These are phyloP conservation scores for Pandemis heparana DNA, from an alignment of 2,888 invertebrate species.

Conservation along the genomic window DNA sequence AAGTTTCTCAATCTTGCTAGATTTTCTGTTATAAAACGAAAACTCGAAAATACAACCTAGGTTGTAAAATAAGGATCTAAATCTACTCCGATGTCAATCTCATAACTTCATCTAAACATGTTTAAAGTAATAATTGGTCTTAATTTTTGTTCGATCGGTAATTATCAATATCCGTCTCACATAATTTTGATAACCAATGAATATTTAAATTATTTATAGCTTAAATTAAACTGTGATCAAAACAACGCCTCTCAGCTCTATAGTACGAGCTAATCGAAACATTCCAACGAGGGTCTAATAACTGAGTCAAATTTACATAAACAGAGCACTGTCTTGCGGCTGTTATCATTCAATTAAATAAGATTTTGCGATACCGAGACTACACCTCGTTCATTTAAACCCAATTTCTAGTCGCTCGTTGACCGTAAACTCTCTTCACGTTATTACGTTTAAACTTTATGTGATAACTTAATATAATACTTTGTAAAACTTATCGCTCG, in stretches of 20 bases:
- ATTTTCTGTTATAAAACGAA: too few species aligned
- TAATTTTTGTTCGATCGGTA: not conserved
- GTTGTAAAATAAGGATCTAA: too few species aligned
- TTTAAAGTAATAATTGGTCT: not conserved
- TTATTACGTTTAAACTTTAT: conserved; percentile 33
- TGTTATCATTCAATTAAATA: conserved; percentile 84
- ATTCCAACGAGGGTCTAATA: conserved; percentile 69
- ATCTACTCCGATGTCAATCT: too few species aligned
- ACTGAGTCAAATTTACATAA: conserved; percentile 81
- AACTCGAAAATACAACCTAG: too few species aligned
- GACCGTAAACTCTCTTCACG: conserved; percentile 38
- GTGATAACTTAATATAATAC: conserved; percentile 16
- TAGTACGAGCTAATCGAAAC: conserved; percentile 64
- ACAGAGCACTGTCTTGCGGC: conserved; percentile 78
- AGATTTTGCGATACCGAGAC: conserved; percentile 75
- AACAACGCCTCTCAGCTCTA: conserved; percentile 61
- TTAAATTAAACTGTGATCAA: conserved; percentile 64
- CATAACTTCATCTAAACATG: not conserved
- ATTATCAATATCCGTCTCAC: not conserved
- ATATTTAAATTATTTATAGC: conserved; percentile 33
- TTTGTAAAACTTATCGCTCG: not conserved
- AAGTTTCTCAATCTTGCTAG: too few species aligned
- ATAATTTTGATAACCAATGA: conserved; percentile 10
- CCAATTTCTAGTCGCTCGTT: conserved; percentile 40
- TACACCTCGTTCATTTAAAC: conserved; percentile 64